Base-by-base conservation (phyloP, 2,797 vertebrate species). In the Falco rusticolus region DNA sequence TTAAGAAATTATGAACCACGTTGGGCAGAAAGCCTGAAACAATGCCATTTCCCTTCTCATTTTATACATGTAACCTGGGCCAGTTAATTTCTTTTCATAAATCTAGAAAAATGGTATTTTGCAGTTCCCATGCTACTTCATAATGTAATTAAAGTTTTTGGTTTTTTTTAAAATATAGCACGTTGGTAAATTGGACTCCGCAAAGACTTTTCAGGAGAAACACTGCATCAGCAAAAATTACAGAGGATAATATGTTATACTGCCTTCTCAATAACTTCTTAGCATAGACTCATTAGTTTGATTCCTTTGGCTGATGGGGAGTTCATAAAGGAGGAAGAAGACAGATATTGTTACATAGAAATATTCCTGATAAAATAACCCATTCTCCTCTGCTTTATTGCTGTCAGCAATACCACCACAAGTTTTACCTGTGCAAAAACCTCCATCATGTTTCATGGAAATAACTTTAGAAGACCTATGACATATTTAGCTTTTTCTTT, bases 191-290 rank as follows among this genome's bases (percentile, higher is more conserved):
- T 47, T 79, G 57, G 79, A 69, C 14, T 83, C 43, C 54, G 22
- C 51, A 77, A 20, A 56, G 64, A 51, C 21, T 79, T 96, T 96
- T 84, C 51, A 71, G 45, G 89, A 65, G 80, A 93, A 60, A 64
- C 31, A 41, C 68, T 89, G 53, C 20, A 43, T 11, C 61, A 37
- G 34, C 51, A 97, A 97, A 95, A 96, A 91, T 87, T 94, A 51
- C 48, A 80, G 28, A 72, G 72, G 70, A 93, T 95, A 71, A 86
- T 56, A 86, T 56, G 72, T n/a, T 75, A 51, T 63, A 84, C 26
- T 94, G 9, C 12, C 79, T 83, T 87, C 48, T 83, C 60, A 53
- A n/a, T 60, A 57, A 33, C 34, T 47, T 85, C 64, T 71, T 33
- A 45, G 7, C 21, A 45, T 43, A 47, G 21, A 48, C 15, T 45